Conservation (phyloP, 2,797 vertebrate genomes). For the Pangasius larnaudii region DNA sequence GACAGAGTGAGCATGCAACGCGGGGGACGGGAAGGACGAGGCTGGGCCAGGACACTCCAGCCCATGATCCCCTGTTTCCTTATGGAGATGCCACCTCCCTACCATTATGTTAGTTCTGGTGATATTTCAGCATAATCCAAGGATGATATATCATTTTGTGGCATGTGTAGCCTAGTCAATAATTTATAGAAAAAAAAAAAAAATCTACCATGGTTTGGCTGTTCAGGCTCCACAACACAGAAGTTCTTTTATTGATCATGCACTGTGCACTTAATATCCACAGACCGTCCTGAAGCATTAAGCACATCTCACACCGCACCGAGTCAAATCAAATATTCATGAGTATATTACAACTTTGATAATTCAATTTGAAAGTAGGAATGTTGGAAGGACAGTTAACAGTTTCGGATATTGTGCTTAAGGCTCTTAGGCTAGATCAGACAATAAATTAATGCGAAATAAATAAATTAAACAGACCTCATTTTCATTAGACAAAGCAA, state of each 20-base stretch:
- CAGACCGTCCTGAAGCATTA: constrained; percentile 6
- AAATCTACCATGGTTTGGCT: background rate
- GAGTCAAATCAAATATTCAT: constrained; percentile 38
- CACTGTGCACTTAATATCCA: constrained; percentile 20
- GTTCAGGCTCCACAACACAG: constrained; percentile 2
- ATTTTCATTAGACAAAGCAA: background rate
- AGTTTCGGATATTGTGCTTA: constrained; percentile 11
- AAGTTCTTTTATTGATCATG: constrained; percentile 43
- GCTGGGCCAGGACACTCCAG: constrained; percentile 54
- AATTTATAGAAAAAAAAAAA: constrained; percentile 46
- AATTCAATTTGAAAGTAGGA: constrained; percentile 18
- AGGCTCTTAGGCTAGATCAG: background rate
- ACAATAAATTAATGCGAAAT: constrained; percentile 9
- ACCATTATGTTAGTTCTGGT: constrained; percentile 53
- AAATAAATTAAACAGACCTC: constrained; percentile 10
- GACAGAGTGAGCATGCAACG: constrained; percentile 72
- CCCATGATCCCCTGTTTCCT: constrained; percentile 41
- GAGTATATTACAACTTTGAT: constrained; percentile 30
- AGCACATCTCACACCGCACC: background rate
- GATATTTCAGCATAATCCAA: constrained; percentile 58
- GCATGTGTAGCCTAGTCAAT: constrained; percentile 58
- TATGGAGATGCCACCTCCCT: constrained; percentile 56
- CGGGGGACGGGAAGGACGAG: constrained; percentile 48
- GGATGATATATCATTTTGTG: constrained; percentile 62
- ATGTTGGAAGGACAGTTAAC: constrained; percentile 16